Base-by-base conservation (phyloP, 2,888 invertebrate genomes). In the Cacoxenus indagator region DNA sequence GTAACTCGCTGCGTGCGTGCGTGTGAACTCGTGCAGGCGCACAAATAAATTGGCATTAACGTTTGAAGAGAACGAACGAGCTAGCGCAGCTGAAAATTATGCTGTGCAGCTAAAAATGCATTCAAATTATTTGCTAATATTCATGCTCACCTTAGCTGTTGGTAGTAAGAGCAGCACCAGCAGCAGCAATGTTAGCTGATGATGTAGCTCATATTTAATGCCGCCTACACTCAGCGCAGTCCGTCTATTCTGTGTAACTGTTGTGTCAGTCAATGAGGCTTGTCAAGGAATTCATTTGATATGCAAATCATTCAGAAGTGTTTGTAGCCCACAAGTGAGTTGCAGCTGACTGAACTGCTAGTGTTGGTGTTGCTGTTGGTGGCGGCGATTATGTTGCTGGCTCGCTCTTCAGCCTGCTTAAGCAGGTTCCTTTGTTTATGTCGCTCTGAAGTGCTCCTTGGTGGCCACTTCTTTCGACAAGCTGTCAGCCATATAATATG, bases 31-130 rank as follows among this genome's bases (percentile, higher is more conserved):
- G 43, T 62, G 61, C 45, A 62, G 61, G 22, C 26, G 61, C 61
- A 62, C 45, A 62, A 62, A 62, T 43, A 62, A 45, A 62, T 43
- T 62, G 22, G 43, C 26, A 62, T 62, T 62, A 62, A 29, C 29
- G 19, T 19, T 51, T n/a, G 0, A 31, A 37, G 14, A 37, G 37
- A 4, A 37, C 3, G 1, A 37, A 11, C 37, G 1, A 37, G 14
- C 8, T 11, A 14, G 37, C 9, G 9, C 8, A 8, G 51, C 51
- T 17, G 9, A 51, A 51, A 51, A 8, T 51, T 51, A 51, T 19
- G 24, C 26, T 45, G 43, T 22, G 43, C 43, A 14, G 43, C 11
- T 8, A 17, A 17, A 31, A 59, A 24, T 11, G 17, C 55, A 55
- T 55, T 24, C 26, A 55, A 55, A 55, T 27, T 55, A 14, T 24